phyloP scores from a whole-genome alignment of 2,888 invertebrate genomes.

The Mesodorylaimus sp. region DNA sequence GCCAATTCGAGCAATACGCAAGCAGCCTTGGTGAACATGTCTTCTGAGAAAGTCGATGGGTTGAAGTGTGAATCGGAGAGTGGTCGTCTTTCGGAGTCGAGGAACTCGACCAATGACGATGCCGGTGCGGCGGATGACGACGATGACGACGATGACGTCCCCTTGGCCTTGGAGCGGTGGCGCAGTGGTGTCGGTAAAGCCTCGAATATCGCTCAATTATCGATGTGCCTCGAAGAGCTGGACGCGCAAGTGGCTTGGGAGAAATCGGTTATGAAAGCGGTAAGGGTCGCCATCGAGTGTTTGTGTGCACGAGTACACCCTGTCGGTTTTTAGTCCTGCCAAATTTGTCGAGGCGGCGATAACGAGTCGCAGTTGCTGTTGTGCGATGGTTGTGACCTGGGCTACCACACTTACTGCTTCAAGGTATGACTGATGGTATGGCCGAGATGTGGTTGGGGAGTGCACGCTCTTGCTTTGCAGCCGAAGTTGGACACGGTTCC shows the following conservation, averaged over 20 bases:
- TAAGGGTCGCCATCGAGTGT: too few species aligned
- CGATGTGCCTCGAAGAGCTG: conserved; percentile 67
- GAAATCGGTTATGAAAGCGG: conserved; percentile 48
- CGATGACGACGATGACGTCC: conserved; percentile 37
- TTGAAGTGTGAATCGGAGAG: too few species aligned
- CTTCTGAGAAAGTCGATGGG: too few species aligned
- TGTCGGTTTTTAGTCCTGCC: conserved; percentile 56
- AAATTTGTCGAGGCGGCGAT: conserved; percentile 87
- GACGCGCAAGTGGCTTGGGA: conserved; percentile 90
- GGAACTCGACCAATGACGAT: not conserved
- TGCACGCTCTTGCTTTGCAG: conserved; percentile 18
- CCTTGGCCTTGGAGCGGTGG: conserved; percentile 56
- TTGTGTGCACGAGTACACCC: too few species aligned
- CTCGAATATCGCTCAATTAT: conserved; percentile 68
- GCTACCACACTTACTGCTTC: conserved; percentile 96
- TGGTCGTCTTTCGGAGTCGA: not conserved
- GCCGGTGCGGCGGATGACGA: conserved; percentile 16
- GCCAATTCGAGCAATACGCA: too few species aligned
- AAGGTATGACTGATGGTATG: conserved; percentile 37
- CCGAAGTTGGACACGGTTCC: conserved; percentile 89
- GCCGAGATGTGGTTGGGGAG: not conserved
- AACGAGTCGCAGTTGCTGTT: conserved; percentile 81
- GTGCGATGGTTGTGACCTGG: conserved; percentile 93
- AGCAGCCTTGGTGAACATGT: too few species aligned
- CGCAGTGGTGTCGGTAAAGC: conserved; percentile 66